Base-by-base conservation (phyloP, 2,797 vertebrate genomes). In the Acestrorhynchus altus region DNA sequence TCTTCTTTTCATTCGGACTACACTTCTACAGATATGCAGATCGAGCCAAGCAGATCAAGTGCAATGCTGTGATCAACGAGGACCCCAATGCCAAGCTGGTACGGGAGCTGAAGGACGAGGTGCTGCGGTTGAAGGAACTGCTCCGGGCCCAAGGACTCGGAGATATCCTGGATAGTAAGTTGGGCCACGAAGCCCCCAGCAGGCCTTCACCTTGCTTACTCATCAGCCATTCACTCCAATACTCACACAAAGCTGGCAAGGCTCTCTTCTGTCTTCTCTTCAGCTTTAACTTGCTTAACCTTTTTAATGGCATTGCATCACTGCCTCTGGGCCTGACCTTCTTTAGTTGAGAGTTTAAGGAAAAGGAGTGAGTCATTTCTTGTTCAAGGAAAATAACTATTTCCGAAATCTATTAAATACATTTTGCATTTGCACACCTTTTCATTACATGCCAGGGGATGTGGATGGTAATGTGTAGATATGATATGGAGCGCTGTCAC, bases 151-250 rank as follows among this genome's bases (percentile, higher is more conserved):
- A 99, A 85, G 98, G 98, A 0, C 94, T 99, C 71, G 98, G 98
- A 60, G 98, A 99, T 84, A 99, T 99, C 86, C 94, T 99, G 74
- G 98, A 99, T 89, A 98, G 98, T 99, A 93, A 98, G 98, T 98
- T 83, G 20, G 35, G 35, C 0, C 35, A 67, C 76, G 60, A 18
- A 31, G 22, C 69, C 76, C 4, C 42, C 76, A 52, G 54, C 68
- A 56, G 61, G 54, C 59, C 22, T 20, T 66, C 61, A 71, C 46
- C 18, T 28, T 9, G 35, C 16, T 65, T 28, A 20, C 42, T 35
- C 51, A 76, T 52, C 15, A 65, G 16, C 56, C 20, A 59, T 35
- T 68, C 52, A 47, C 6, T 35, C 31, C n/a, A 52, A n/a, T 22
- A 24, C 64, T 59, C n/a, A 16, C 42, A 51, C 10, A 42, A 47